phyloP scores from a whole-genome alignment of 2,797 vertebrate species.

The Chrysocyon brachyurus region DNA sequence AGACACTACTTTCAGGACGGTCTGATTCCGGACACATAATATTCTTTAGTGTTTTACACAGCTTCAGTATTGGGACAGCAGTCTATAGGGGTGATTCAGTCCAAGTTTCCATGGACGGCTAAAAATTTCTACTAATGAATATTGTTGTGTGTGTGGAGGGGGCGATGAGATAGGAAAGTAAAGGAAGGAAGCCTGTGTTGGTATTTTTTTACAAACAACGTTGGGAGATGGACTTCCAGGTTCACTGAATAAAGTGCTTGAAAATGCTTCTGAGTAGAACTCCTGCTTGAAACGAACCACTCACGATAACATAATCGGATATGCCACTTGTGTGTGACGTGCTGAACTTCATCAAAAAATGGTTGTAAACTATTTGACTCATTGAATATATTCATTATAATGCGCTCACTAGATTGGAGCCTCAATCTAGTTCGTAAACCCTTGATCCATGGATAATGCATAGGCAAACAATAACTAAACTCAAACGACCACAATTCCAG shows the following conservation, averaged over 20 bases:
- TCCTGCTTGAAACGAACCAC: constrained; percentile 35
- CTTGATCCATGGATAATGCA: background rate
- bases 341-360: constrained; percentile 15
- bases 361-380: constrained; percentile 21
- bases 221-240: background rate
- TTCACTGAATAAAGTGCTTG: constrained; percentile 42
- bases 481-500: background rate
- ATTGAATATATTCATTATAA: constrained; percentile 13
- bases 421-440: background rate
- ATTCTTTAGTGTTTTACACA: background rate
- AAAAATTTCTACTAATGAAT: constrained; percentile 12
- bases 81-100: background rate
- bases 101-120: background rate
- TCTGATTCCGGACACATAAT: background rate
- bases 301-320: constrained; percentile 13
- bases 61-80: background rate
- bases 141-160: background rate
- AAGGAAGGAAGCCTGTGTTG: constrained; percentile 24
- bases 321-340: background rate
- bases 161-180: background rate
- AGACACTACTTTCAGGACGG: background rate
- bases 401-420: background rate
- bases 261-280: constrained; percentile 41
- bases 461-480: background rate
- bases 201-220: constrained; percentile 17